Conservation (phyloP, 2,888 invertebrate species). For the Drosophila austrosaltans region DNA sequence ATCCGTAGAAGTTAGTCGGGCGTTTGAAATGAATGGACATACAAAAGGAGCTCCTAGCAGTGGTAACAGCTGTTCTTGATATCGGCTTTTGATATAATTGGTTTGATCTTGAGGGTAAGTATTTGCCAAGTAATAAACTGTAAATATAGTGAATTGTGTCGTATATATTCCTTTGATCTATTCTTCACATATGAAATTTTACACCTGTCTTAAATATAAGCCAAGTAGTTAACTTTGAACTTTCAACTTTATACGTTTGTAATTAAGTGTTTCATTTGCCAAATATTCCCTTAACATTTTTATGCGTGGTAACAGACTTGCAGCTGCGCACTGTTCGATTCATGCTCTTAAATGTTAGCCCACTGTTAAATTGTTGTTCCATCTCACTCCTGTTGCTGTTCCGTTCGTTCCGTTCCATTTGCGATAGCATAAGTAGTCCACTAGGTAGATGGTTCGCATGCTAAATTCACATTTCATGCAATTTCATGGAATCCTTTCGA, state of each 20-base stretch:
- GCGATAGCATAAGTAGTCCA: slow-evolving; percentile 48
- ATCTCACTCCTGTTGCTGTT: slow-evolving; percentile 10
- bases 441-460: slow-evolving; percentile 54
- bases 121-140: too few species aligned
- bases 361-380: slow-evolving; percentile 36
- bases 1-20: slow-evolving; percentile 40
- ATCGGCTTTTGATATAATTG: neutral
- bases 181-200: too few species aligned
- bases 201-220: too few species aligned
- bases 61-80: neutral
- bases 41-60: neutral
- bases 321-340: slow-evolving; percentile 50
- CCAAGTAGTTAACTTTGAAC: neutral
- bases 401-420: slow-evolving; percentile 31
- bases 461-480: slow-evolving; percentile 44
- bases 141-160: too few species aligned
- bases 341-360: slow-evolving; percentile 67
- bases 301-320: slow-evolving; percentile 31
- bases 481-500: slow-evolving; percentile 30
- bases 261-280: slow-evolving; percentile 36
- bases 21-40: slow-evolving; percentile 28
- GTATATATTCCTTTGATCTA: too few species aligned
- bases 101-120: neutral
- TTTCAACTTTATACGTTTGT: slow-evolving; percentile 6
- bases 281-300: slow-evolving; percentile 13